These are phyloP conservation scores for Capromys pilorides DNA, from an alignment of 2,797 vertebrate species.

Conservation along the genomic window DNA sequence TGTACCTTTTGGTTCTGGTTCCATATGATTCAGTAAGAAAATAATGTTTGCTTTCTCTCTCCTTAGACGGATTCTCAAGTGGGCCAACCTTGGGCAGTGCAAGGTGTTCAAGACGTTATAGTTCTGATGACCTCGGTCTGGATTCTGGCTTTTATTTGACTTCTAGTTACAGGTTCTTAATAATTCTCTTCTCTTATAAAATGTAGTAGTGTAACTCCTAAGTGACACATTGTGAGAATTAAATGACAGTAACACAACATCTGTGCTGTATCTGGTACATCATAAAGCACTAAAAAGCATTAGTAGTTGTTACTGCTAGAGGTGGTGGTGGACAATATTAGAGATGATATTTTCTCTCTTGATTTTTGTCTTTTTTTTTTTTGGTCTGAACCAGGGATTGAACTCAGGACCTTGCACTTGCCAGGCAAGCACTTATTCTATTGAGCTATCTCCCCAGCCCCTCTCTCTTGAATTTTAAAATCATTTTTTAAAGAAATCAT, in stretches of 20 bases:
- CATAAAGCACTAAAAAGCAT: too few relatives aligned
- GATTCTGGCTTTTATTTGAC: not conserved
- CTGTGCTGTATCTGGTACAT: too few relatives aligned
- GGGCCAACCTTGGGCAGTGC: not conserved
- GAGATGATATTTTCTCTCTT: not conserved
- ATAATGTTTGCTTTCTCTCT: not conserved
- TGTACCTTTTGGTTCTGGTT: conserved; percentile 30
- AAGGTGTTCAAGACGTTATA: not conserved
- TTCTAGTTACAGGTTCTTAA: conserved; percentile 20
- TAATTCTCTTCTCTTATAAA: conserved; percentile 23
- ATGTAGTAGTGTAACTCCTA: not conserved
- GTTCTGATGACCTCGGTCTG: not conserved
- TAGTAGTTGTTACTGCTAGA: not conserved
- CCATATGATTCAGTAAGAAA: conserved; percentile 22
- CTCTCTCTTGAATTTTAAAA: too few relatives aligned
- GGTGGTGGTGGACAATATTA: conserved; percentile 6
- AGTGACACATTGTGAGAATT: not conserved
- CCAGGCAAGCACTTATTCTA: too few relatives aligned
- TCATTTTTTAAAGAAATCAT: not conserved
- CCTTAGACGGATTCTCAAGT: not conserved
- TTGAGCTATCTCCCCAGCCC: too few relatives aligned
- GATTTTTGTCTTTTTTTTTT: too few relatives aligned
- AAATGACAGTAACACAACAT: not conserved
- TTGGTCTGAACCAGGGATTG: too few relatives aligned
- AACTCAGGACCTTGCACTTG: too few relatives aligned